phyloP scores from a whole-genome alignment of 2,113 vertebrate species.

The Actenoides hombroni region DNA sequence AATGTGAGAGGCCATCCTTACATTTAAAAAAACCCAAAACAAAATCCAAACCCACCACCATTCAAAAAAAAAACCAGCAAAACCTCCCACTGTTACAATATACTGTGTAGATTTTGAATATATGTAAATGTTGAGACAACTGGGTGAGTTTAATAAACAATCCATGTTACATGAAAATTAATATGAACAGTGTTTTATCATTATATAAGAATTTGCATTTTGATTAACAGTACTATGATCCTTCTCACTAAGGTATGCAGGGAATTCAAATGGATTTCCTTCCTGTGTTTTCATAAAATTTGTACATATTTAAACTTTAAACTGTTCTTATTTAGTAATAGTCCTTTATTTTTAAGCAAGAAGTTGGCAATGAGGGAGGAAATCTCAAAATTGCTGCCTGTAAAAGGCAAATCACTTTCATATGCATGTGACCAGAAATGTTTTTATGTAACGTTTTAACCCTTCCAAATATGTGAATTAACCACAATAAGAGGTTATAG shows the following conservation, averaged over 20 bases:
- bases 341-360: background rate
- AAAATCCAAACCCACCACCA: background rate
- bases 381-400: background rate
- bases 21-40: background rate
- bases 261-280: background rate
- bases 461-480: background rate
- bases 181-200: background rate
- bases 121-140: background rate
- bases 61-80: background rate
- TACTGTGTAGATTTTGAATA: background rate
- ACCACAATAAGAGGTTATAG: background rate
- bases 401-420: background rate
- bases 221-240: background rate
- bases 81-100: background rate
- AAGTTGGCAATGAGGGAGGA: background rate
- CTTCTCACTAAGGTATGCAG: background rate
- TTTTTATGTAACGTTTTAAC: background rate
- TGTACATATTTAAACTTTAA: background rate
- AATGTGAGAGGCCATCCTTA: background rate
- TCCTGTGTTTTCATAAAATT: background rate
- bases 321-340: background rate
- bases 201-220: background rate
- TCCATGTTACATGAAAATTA: background rate
- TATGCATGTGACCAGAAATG: background rate
- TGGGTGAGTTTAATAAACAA: background rate